Evolutionary conservation across 23 tunicate genomes (phyloP).

Genomic region (Halocynthia aurantium): DNA sequence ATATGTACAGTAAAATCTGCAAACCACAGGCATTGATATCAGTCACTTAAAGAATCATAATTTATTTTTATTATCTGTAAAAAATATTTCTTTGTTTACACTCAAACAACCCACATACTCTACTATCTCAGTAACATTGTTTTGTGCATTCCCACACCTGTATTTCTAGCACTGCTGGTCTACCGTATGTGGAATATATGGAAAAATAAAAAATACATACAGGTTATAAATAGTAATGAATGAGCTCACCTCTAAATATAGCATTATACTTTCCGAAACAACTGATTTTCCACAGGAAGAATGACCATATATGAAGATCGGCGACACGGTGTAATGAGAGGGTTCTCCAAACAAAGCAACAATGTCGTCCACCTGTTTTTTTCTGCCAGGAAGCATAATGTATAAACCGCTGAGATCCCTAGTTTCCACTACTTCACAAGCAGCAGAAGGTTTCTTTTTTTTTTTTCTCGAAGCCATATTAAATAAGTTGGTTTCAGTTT

Average conservation of each 20-base stretch:
- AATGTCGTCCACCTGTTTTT: slow-evolving; percentile 38
- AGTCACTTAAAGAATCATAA: too few species aligned
- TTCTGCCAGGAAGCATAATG: slow-evolving; percentile 16
- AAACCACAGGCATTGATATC: too few species aligned
- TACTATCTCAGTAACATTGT: too few species aligned
- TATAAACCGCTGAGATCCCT: neutral
- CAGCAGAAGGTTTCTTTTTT: neutral
- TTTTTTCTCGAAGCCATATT: slow-evolving; percentile 10
- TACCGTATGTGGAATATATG: neutral
- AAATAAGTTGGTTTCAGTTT: neutral
- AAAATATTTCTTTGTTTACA: too few species aligned
- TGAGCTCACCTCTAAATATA: slow-evolving; percentile 34
- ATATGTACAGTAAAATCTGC: too few species aligned
- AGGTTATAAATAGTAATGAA: neutral
- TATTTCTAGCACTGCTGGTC: too few species aligned
- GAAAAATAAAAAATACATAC: neutral
- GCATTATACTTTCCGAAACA: slow-evolving; percentile 27
- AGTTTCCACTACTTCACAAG: neutral
- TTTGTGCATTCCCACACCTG: too few species aligned
- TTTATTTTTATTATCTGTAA: too few species aligned
- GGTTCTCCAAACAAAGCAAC: slow-evolving; percentile 31
- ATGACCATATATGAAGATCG: slow-evolving; percentile 76
- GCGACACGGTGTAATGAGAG: slow-evolving; percentile 29
- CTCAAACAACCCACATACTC: too few species aligned
- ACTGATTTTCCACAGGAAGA: slow-evolving; percentile 64